Percentiles rank a stretch among this genome's conserved stretches.
These are phyloP conservation scores for Bembecia ichneumoniformis DNA, from an alignment of 2,888 invertebrate species.

Conservation along the genomic window DNA sequence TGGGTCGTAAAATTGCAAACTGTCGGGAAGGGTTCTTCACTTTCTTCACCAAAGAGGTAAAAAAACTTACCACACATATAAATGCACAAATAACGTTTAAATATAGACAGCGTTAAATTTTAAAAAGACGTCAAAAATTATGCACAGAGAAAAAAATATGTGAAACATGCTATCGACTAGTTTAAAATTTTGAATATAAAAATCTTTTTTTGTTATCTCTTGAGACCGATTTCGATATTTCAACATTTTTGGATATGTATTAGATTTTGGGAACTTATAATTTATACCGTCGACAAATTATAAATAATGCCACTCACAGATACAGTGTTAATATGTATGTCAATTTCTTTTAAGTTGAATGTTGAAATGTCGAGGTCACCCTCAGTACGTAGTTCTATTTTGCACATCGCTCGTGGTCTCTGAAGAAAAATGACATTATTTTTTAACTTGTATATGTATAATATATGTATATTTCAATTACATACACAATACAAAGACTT, in stretches of 20 bases:
- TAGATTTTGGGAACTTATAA: conserved; percentile 22
- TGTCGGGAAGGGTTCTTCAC: not conserved
- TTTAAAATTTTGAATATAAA: conserved; percentile 69
- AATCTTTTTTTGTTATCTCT: conserved; percentile 38
- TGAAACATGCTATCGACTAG: conserved; percentile 64
- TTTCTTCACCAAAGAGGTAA: conserved; percentile 15
- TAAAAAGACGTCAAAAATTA: conserved; percentile 63
- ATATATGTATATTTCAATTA: conserved; percentile 71
- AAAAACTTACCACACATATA: conserved; percentile 44
- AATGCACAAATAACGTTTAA: conserved; percentile 57
- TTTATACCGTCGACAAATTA: conserved; percentile 3
- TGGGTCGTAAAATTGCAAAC: too few species aligned
- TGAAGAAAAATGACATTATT: conserved; percentile 62
- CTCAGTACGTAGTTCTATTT: conserved; percentile 36
- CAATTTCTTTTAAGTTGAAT: conserved; percentile 8
- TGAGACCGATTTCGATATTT: conserved; percentile 53
- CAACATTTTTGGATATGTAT: conserved; percentile 64
- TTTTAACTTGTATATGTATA: conserved; percentile 61
- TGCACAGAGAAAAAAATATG: conserved; percentile 45
- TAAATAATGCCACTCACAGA: not conserved
- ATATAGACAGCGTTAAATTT: conserved; percentile 46
- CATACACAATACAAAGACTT: conserved; percentile 70
- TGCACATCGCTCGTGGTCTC: conserved; percentile 57
- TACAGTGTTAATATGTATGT: not conserved
- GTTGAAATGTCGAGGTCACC: conserved; percentile 54